A percentile compares a stretch with the other conserved stretches of the same genome.
Conservation (phyloP, 2,113 vertebrate species). For the Marcusenius ussheri region DNA sequence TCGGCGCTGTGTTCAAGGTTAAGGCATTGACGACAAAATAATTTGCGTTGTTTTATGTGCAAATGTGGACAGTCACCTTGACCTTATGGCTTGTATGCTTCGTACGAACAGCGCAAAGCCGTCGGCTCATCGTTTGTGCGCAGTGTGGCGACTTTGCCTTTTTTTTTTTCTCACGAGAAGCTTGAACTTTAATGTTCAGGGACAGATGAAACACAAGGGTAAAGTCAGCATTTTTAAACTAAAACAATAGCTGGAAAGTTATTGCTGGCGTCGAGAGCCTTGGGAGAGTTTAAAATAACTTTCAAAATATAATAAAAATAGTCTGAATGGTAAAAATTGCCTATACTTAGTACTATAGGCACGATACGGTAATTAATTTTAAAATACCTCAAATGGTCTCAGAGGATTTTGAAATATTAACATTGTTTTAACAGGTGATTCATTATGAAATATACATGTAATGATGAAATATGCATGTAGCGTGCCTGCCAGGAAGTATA, state of each 20-base stretch:
- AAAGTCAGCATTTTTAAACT: neutral
- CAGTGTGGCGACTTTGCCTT: neutral
- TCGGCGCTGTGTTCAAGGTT: neutral
- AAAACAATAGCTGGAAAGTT: neutral
- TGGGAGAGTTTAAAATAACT: neutral
- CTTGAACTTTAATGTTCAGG: neutral
- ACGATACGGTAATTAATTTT: neutral
- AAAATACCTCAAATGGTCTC: neutral
- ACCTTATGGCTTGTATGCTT: neutral
- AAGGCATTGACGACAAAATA: neutral
- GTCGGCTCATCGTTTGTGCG: neutral
- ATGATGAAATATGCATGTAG: neutral
- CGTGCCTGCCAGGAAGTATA: neutral
- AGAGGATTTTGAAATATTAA: neutral
- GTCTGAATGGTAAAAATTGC: neutral
- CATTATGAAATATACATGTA: neutral
- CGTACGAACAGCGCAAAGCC: neutral
- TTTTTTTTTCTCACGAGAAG: neutral
- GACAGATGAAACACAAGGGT: neutral
- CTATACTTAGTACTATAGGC: neutral
- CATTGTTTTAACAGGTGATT: neutral
- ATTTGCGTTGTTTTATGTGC: neutral
- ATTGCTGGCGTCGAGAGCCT: neutral
- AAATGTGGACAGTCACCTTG: neutral
- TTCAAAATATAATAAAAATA: neutral